Evolutionary conservation across 2,113 vertebrate genomes (phyloP).

Genomic region (Leucopsar rothschildi): DNA sequence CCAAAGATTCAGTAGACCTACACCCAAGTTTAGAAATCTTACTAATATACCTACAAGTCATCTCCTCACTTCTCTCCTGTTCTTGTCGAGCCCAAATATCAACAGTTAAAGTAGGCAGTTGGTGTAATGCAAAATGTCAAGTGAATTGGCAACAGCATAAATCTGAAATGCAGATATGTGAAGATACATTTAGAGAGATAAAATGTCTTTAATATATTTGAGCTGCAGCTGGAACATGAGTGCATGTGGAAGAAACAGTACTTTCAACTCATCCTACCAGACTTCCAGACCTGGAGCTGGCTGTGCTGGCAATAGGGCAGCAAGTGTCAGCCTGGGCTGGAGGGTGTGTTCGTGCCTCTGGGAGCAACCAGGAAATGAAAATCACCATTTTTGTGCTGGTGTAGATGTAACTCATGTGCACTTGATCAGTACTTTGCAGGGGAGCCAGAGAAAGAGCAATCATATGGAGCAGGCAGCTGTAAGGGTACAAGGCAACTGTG

Average conservation of each 20-base stretch:
- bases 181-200: not conserved
- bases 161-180: not conserved
- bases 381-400: not conserved
- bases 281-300: not conserved
- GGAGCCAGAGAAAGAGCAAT: not conserved
- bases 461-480: fast-evolving
- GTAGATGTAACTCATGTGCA: not conserved
- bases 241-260: not conserved
- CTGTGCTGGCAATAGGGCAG: not conserved
- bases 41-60: not conserved
- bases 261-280: not conserved
- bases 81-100: not conserved
- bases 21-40: not conserved
- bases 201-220: not conserved
- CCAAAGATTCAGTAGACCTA: not conserved
- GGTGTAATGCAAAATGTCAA: not conserved
- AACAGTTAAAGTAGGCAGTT: not conserved
- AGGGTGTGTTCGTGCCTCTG: not conserved
- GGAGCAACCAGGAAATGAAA: not conserved
- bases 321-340: not conserved
- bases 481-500: not conserved
- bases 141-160: not conserved
- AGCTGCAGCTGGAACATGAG: not conserved
- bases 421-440: not conserved
- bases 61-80: not conserved